phyloP scores from a whole-genome alignment of 2,113 vertebrate genomes.

The Aythya baeri region DNA sequence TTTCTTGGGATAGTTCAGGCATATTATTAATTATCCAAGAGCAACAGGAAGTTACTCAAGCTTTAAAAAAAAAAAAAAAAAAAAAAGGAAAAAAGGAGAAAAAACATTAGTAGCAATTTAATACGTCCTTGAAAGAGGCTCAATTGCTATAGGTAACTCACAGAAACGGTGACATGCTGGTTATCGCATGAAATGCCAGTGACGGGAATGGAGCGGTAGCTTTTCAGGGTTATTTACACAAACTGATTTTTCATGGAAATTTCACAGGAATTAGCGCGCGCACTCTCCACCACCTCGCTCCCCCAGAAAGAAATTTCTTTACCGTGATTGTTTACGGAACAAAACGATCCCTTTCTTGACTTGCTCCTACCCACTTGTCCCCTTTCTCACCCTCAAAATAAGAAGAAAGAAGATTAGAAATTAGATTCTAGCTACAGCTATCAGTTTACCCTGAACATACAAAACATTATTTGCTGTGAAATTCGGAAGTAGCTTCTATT shows the following conservation, averaged over 20 bases:
- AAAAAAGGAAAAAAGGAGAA: too few species aligned
- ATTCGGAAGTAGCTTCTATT: background rate
- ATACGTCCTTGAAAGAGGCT: conserved; percentile 3
- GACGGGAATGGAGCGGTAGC: background rate
- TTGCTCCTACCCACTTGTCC: background rate
- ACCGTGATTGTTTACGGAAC: background rate
- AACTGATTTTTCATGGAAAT: background rate
- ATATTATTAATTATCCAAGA: background rate
- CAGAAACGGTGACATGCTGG: background rate
- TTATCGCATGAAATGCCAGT: background rate
- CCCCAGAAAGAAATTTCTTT: background rate
- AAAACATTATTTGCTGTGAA: background rate
- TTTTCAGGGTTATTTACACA: conserved; percentile 3
- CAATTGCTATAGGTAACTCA: background rate
- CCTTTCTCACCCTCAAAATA: background rate
- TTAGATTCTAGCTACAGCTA: background rate
- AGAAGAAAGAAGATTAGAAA: background rate
- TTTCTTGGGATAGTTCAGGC: background rate
- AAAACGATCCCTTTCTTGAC: fast-evolving
- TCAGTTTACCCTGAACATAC: background rate
- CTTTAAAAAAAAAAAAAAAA: background rate
- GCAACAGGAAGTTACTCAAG: background rate
- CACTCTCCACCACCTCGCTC: background rate
- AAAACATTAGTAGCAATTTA: background rate
- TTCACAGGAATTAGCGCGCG: background rate